Evolutionary conservation across 37 sponge, comb jelly and placozoan species (phyloP), one percentile per base, ranked within the genome.

Genomic region (Cliona cf. orientalis): DNA sequence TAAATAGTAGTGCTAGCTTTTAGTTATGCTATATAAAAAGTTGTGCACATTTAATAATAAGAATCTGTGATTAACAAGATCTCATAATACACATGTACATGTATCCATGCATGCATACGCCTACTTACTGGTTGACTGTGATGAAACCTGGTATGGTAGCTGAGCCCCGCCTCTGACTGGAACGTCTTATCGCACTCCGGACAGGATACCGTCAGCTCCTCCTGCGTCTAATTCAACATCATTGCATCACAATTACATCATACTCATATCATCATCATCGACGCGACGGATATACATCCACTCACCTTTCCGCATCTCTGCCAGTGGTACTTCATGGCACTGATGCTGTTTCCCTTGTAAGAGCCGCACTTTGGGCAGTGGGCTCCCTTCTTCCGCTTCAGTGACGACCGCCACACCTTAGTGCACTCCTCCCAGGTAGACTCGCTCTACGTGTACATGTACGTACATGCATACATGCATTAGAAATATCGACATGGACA

Each of bases 101-200:
- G n/a, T n/a, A n/a, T n/a, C n/a, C n/a, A n/a, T n/a, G n/a, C n/a
- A n/a, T n/a, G n/a, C n/a, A n/a, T n/a, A n/a, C n/a, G n/a, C n/a
- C n/a, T n/a, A n/a, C n/a, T n/a, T n/a, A n/a, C n/a, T n/a, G n/a
- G n/a, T n/a, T n/a, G n/a, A n/a, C n/a, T n/a, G n/a, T n/a, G n/a
- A n/a, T n/a, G n/a, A n/a, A n/a, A n/a, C n/a, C n/a, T 81, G 49
- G 86, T 32, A 83, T 91, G 91, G 49, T 91, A 91, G 34, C 32
- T 66, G 11, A 91, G 79, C 0, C 91, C 91, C 33, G 66, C 43
- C 43, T 77, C 49, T 34, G 87, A 73, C 0, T 74, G 72, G 78
- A 83, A 91, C 14, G 23, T 17, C 72, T 86, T 86, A 38, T 42
- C 87, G 58, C 91, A 91, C 17, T 63, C 17, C 17, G 77, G 56